Evolutionary conservation across 2,888 invertebrate species (phyloP), one percentile per base, ranked within the genome.

Genomic region (Stenodema calcarata): DNA sequence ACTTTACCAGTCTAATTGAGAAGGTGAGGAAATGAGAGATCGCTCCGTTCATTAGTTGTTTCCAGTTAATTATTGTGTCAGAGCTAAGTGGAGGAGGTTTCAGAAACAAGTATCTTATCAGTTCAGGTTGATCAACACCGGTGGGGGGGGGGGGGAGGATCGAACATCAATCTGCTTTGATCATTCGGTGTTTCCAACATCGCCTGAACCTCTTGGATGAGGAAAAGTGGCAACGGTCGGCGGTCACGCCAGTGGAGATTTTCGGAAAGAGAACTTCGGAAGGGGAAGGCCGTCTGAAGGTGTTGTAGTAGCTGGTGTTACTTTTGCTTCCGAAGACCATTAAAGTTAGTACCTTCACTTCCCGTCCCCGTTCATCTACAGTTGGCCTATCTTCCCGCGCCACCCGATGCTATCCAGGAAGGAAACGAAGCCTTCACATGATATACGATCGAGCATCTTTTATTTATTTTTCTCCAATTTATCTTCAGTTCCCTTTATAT

Each of bases 201-300:
- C 2, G 62, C 62, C 18, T 3, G 6, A 62, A 62, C 4, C 62
- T 23, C 23, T 62, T 23, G 62, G 78, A 30, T n/a, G 84, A 35
- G 73, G 84, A 75, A 44, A 82, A 84, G 84, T 44, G 73, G 75
- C 73, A 73, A 84, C 75, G 84, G 84, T 70, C 84, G 27, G 47
- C 84, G 84, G 84, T 84, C 84, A 84, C 84, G 84, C 84, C 84
- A 84, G 44, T 23, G 62, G 62, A 50, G 83, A 84, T 84, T 84
- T 84, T 44, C 41, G 84, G 69, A 84, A 73, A 41, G 75, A 84
- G 84, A 84, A 84, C 1, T 84, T 84, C 69, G 44, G 82, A 69
- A 47, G 44, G 70, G 16, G 18, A 84, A n/a, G 73, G 28, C 30
- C 6, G 84, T 9, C 44, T 44, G 54, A 47, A 75, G 50, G 73